Evolutionary conservation across 2,888 invertebrate species (phyloP), one percentile per base, ranked within the genome.

Genomic region (Pycnomerus fuliginosus): DNA sequence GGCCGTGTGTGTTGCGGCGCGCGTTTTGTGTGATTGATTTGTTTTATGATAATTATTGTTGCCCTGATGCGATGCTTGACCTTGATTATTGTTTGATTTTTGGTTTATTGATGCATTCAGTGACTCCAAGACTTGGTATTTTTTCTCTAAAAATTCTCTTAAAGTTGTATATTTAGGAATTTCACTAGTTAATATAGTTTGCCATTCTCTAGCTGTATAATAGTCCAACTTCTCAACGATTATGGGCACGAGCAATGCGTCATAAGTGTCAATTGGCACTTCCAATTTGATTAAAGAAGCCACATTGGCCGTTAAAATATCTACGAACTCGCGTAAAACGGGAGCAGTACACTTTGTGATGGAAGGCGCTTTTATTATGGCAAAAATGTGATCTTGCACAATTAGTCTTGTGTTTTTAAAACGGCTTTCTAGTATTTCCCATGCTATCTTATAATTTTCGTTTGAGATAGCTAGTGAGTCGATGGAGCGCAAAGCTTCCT

Each of bases 361-460:
- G 5, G 2, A 5, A 5, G 45, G 51, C 8, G 29, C 10, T 29
- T 49, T 48, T 29, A 53, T 30, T 7, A 55, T 31, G 1, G 46
- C 31, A 5, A 44, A 42, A 7, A 53, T 22, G 23, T 55, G 46
- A 12, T 31, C 45, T 24, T 52, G 48, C 5, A 55, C 48, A 15
- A 49, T 51, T 4, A 45, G 11, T 2, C 41, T 29, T 35, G 47
- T 48, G 16, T 55, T 48, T 33, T 53, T 45, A 29, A 39, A 56
- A 2, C 51, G 35, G 14, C 42, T 32, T 32, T 37, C 30, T 15
- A 51, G 38, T 24, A 55, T 15, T 3, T 49, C 32, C 46, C 48
- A 52, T 11, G 54, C 56, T 20, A 33, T 22, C 7, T 12, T n/a
- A 37, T 54, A 54, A 40, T 56, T 56, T 11, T 44, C 50, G 2